These are phyloP conservation scores for Merluccius polli DNA, from an alignment of 2,797 vertebrate genomes.

Conservation along the genomic window DNA sequence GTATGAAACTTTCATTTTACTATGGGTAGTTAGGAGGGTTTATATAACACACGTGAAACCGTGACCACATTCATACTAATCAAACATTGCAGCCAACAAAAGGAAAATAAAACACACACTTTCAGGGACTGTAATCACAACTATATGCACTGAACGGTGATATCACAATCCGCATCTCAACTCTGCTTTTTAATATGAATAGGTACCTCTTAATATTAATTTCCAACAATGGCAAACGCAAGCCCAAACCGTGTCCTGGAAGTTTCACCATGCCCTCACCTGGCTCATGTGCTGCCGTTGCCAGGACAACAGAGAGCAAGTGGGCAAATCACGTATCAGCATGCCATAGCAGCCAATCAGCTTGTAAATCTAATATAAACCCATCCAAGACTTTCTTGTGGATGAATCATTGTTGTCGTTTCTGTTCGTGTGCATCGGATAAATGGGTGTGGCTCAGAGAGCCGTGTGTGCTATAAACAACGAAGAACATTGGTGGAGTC, in stretches of 20 bases:
- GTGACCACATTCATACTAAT: constrained; percentile 8
- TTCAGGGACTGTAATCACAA: constrained; percentile 3
- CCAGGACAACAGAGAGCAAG: constrained; percentile 66
- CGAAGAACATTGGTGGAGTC: neutral
- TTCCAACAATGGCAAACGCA: constrained; percentile 35
- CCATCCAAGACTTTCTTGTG: constrained; percentile 50
- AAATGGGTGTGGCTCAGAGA: constrained; percentile 31
- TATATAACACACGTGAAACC: neutral
- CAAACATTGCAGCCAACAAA: constrained; percentile 20
- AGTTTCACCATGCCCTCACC: constrained; percentile 42
- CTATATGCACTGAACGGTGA: neutral
- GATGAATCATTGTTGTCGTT: constrained; percentile 55
- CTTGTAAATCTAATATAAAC: constrained; percentile 43
- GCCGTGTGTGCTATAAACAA: neutral
- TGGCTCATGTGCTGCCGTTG: constrained; percentile 61
- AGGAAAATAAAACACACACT: constrained; percentile 34
- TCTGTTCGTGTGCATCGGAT: constrained; percentile 33
- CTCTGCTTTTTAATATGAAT: neutral
- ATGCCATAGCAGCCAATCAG: constrained; percentile 69
- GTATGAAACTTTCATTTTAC: neutral
- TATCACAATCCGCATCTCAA: neutral
- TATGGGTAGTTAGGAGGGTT: neutral
- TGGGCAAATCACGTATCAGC: constrained; percentile 42
- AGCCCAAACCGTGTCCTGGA: constrained; percentile 36
- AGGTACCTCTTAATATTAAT: neutral